phyloP scores from a whole-genome alignment of 2,113 vertebrate species.

The Sylvilagus bachmani region DNA sequence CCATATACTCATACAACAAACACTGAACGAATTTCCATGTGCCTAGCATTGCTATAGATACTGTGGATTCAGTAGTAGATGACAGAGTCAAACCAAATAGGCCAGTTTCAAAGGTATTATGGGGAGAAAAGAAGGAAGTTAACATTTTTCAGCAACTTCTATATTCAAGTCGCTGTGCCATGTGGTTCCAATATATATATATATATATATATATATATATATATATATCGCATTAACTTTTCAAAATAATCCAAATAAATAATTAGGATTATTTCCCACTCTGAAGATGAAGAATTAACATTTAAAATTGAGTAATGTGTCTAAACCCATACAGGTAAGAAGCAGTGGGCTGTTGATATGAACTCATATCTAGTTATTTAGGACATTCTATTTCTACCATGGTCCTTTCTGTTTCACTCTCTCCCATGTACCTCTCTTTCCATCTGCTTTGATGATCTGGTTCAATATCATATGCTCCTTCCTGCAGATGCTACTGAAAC shows the following conservation, averaged over 20 bases:
- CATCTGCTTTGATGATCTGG: not conserved
- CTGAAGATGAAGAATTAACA: not conserved
- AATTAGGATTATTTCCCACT: not conserved
- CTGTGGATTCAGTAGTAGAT: too few species aligned
- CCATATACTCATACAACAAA: not conserved
- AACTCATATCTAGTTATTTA: not conserved
- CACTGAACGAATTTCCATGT: not conserved
- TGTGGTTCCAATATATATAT: not conserved
- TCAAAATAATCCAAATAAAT: not conserved
- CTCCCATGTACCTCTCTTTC: not conserved
- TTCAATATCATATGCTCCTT: not conserved
- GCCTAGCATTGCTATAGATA: not conserved
- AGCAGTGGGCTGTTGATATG: not conserved
- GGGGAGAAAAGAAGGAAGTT: not conserved
- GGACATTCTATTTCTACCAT: not conserved
- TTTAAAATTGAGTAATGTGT: not conserved
- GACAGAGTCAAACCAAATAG: not conserved
- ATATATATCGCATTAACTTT: not conserved
- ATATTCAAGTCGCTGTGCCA: not conserved
- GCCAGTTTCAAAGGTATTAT: not conserved
- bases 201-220: too few species aligned
- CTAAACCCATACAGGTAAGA: not conserved
- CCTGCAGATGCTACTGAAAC: not conserved
- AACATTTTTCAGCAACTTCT: not conserved
- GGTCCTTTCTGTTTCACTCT: not conserved